Base-by-base conservation (phyloP, 1,140 invertebrate species). In the Micrasema minimum region DNA sequence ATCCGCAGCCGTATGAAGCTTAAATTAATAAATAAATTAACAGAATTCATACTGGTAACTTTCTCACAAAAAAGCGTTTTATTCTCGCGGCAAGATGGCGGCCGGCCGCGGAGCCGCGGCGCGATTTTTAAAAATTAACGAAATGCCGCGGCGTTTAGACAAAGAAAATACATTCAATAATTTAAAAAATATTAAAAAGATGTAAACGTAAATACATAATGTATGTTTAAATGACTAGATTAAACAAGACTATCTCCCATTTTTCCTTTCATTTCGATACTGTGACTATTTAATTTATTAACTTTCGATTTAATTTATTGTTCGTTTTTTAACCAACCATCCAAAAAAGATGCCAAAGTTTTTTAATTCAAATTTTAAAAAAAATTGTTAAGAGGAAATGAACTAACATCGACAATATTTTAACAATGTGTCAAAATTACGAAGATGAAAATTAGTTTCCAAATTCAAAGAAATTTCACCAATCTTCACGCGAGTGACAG, bases 21-120 rank as follows among this genome's bases (percentile, higher is more conserved):
- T 67, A 67, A 67, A 55, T 67, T 55, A 67, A 53, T 41, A 66
- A 23, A 66, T 53, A 53, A 66, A 48, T 53, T 16, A 66, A 20
- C 43, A 5, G 11, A 12, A 16, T 16, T 22, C 65, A 66, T 6
- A 18, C 64, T 37, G 48, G 10, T 37, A 37, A 67, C 48, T 67
- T 55, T 57, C 65, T 51, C 48, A 67, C 50, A 23, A 67, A 64
- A 66, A 67, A 67, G 65, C 65, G 35, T 26, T 55, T 41, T 14
- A 23, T 16, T 10, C 20, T 10, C 61, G 43, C 51, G 51, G 51
- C 26, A 35, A 23, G 4, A 55, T 31, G 2, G 26, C 3, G 26
- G 26, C 26, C 26, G 26, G 3, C 26, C 26, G 26, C 26, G 26
- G 26, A 16, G n/a, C 53, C 53, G 53, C 53, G 53, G 26, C 53